Evolutionary conservation across 2,113 vertebrate species (phyloP), one percentile per base, ranked within the genome.

Genomic region (Chionis minor): DNA sequence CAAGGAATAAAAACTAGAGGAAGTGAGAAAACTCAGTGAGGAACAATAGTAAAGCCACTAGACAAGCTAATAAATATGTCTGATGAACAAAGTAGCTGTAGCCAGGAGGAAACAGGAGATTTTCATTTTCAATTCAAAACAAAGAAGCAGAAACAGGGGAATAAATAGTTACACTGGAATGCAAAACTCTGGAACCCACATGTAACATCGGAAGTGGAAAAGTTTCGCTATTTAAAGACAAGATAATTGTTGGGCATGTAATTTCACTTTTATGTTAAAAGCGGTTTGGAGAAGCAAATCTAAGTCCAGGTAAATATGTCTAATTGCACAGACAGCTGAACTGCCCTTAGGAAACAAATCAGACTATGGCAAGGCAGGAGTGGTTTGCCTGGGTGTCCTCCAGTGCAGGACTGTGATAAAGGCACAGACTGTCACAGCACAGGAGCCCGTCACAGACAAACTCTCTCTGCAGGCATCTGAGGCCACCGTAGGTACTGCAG

Each of bases 61-160:
- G 92, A 94, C 86, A 89, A 95, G 81, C 66, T 87, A 94, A 91
- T 94, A 96, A 94, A 92, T 67, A 58, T 33, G 67, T 93, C 86
- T 93, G 69, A 72, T 54, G 88, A 96, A 91, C 88, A 89, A 89
- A 40, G 72, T 30, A 79, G 81, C 35, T 69, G 59, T 81, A 91
- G 66, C 66, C 77, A 91, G 62, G 27, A 92, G 45, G 65, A 92
- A 73, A 72, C 92, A 72, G 65, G 69, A 87, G 73, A 84, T n/a
- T 69, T 49, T 66, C 49, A 42, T 79, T 90, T 90, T 69, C 80
- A 81, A 26, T 54, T 79, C 66, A 67, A 95, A 96, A 54, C 21
- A 70, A 78, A 81, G 92, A 90, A 72, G 56, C n/a, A 84, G 40
- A 82, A 89, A 67, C 28, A 63, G 40, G 15, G 24, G 33, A 88